These are phyloP conservation scores for Lydus trimaculatus DNA, from an alignment of 2,888 invertebrate genomes.

Conservation along the genomic window DNA sequence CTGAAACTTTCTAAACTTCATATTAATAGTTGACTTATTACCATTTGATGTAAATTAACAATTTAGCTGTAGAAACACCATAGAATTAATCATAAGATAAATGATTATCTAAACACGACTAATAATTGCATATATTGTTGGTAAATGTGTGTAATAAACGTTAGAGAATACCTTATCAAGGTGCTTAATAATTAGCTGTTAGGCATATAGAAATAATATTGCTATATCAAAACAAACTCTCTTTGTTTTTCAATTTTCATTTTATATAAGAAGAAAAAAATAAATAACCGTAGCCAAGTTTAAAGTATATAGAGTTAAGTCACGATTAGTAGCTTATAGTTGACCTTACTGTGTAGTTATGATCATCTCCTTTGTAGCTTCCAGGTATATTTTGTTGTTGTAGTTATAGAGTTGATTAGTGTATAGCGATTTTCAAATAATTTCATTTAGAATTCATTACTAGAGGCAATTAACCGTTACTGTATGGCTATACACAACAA, in stretches of 20 bases:
- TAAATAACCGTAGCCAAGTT: neutral
- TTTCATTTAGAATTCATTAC: neutral
- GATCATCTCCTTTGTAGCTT: neutral
- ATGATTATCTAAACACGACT: neutral
- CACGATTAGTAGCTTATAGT: neutral
- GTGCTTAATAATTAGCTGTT: constrained; percentile 1
- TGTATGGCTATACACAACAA: no score
- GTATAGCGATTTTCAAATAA: neutral
- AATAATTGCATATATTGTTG: neutral
- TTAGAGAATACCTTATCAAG: neutral
- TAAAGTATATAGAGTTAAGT: neutral
- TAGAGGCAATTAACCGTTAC: neutral
- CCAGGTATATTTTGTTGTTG: neutral
- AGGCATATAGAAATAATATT: neutral
- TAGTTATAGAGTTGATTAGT: neutral
- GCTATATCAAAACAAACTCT: no score
- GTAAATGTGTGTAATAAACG: neutral
- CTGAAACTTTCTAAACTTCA: constrained; percentile 9
- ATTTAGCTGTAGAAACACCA: neutral
- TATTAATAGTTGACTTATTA: neutral
- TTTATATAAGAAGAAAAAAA: neutral
- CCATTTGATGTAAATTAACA: neutral
- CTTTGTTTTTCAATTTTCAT: neutral
- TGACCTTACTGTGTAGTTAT: neutral
- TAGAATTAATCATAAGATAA: neutral